Percentiles rank a stretch among this genome's conserved stretches.
These are phyloP conservation scores for Drosophila helvetica DNA, from an alignment of 2,888 invertebrate genomes.

Conservation along the genomic window DNA sequence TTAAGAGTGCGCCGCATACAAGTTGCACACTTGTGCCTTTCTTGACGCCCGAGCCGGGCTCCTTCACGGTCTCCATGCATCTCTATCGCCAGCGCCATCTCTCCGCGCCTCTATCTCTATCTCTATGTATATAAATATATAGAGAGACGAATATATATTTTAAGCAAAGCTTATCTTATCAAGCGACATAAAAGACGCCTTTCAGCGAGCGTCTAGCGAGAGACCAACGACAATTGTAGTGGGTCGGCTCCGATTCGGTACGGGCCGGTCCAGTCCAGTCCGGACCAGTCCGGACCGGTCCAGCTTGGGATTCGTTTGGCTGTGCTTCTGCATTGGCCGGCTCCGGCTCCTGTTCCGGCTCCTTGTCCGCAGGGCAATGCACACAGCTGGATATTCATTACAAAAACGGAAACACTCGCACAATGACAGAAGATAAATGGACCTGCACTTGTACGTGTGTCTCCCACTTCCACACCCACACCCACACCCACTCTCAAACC, in stretches of 20 bases:
- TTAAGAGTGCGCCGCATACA: constrained; percentile 76
- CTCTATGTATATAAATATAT: constrained; percentile 11
- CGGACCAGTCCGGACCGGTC: constrained; percentile 11
- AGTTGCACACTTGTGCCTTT: constrained; percentile 71
- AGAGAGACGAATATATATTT: constrained; percentile 68
- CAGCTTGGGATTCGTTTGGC: constrained; percentile 29
- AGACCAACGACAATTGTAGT: constrained; percentile 65
- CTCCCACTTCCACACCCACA: constrained; percentile 5
- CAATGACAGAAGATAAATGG: constrained; percentile 78
- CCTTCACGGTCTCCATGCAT: constrained; percentile 6
- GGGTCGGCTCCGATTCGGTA: constrained; percentile 31
- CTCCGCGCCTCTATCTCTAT: constrained; percentile 3
- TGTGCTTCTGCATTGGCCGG: constrained; percentile 39
- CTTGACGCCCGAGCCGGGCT: constrained; percentile 34
- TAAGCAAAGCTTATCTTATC: constrained; percentile 78
- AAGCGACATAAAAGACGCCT: constrained; percentile 79
- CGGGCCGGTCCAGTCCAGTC: constrained; percentile 15
- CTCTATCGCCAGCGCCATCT: not conserved
- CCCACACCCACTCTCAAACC: constrained; percentile 19
- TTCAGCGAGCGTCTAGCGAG: constrained; percentile 66
- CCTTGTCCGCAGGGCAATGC: constrained; percentile 72
- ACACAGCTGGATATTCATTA: constrained; percentile 78
- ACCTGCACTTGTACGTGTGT: constrained; percentile 76
- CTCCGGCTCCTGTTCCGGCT: constrained; percentile 42
- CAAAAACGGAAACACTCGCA: constrained; percentile 78